A percentile compares a stretch with the other conserved stretches of the same genome.
Evolutionary conservation across 2,113 vertebrate species (phyloP).

Genomic region (Nothobranchius kuhntae): DNA sequence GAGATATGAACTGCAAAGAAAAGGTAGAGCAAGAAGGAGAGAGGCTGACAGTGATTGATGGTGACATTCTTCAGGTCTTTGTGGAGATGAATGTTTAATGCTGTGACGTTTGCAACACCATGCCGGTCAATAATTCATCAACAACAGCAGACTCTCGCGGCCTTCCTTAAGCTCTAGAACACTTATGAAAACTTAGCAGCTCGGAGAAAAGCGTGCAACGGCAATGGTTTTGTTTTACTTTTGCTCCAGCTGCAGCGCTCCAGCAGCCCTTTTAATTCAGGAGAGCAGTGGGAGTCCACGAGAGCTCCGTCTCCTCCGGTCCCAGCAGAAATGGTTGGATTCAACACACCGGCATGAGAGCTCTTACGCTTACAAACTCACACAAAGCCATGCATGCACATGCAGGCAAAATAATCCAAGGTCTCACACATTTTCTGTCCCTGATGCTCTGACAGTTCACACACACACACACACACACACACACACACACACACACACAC

Average conservation of each 20-base stretch:
- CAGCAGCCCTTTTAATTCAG: conserved; percentile 23
- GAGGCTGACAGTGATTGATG: conserved; percentile 71
- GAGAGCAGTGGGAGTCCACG: conserved; percentile 34
- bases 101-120: conserved; percentile 46
- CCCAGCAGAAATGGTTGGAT: conserved; percentile 42
- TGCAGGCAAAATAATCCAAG: conserved; percentile 4
- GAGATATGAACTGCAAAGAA: conserved; percentile 22
- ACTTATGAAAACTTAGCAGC: conserved; percentile 17
- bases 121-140: conserved; percentile 69
- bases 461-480: conserved; percentile 12
- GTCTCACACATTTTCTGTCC: conserved; percentile 16
- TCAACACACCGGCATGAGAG: conserved; percentile 34
- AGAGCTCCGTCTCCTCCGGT: conserved; percentile 48
- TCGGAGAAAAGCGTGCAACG: conserved; percentile 2
- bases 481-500: too few relatives aligned
- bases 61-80: conserved; percentile 72
- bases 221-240: conserved; percentile 17
- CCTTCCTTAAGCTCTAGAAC: conserved; percentile 25
- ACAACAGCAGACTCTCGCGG: conserved; percentile 40
- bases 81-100: conserved; percentile 74
- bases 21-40: conserved; percentile 11
- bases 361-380: conserved; percentile 22
- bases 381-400: conserved; percentile 4
- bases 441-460: conserved; percentile 44
- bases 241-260: conserved; percentile 9